phyloP scores from a whole-genome alignment of 2,797 vertebrate species.

The Synanceia verrucosa region DNA sequence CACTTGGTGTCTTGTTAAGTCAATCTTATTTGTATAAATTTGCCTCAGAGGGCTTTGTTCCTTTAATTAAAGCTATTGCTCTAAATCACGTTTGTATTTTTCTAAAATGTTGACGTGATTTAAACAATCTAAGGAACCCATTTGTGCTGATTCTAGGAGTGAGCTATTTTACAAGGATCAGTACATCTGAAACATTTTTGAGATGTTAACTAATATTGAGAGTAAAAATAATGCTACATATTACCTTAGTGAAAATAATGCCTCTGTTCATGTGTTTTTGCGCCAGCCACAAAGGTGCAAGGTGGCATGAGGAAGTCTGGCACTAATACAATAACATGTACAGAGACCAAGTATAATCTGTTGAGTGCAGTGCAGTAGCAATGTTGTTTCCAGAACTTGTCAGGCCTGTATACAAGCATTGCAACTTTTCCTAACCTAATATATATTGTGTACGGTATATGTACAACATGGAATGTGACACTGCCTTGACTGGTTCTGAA shows the following conservation, averaged over 20 bases:
- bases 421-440: not conserved
- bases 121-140: not conserved
- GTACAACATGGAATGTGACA: slow-evolving; percentile 4
- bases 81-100: not conserved
- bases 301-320: not conserved
- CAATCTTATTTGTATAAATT: not conserved
- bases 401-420: not conserved
- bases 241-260: not conserved
- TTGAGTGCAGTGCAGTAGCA: not conserved
- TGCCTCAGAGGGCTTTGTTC: no score
- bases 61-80: not conserved
- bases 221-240: not conserved
- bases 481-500: slow-evolving; percentile 16
- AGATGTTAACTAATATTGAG: not conserved
- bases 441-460: not conserved
- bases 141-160: not conserved
- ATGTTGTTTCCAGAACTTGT: not conserved
- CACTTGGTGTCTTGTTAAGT: not conserved
- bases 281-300: not conserved
- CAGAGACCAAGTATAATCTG: not conserved
- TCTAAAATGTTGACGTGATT: not conserved
- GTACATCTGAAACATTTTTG: not conserved
- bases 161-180: not conserved
- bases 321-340: not conserved
- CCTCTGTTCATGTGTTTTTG: not conserved